Evolutionary conservation across 2,113 vertebrate species (phyloP).

Genomic region (Cathartes aura): DNA sequence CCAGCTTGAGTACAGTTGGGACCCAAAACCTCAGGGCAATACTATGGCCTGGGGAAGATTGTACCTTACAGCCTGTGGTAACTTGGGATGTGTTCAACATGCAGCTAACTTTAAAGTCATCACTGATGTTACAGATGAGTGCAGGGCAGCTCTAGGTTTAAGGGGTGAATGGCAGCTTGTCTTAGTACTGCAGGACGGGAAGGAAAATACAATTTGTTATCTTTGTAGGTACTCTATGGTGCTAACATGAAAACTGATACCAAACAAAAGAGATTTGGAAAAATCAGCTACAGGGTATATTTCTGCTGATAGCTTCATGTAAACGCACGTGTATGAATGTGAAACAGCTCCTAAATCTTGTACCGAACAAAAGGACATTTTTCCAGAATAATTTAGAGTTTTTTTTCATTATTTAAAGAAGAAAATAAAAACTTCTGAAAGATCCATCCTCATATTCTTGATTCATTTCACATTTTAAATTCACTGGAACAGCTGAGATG

Average conservation of each 20-base stretch:
- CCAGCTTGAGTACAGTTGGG: rapidly evolving
- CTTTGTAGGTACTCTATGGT: not conserved
- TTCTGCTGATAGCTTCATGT: not conserved
- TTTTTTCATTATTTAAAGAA: not conserved
- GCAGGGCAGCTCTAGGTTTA: not conserved
- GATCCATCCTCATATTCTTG: not conserved
- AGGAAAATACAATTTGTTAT: not conserved
- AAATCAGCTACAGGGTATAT: not conserved
- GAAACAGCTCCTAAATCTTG: not conserved
- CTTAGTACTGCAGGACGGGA: not conserved
- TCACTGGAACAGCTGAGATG: not conserved
- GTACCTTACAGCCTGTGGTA: not conserved
- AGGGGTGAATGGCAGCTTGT: not conserved
- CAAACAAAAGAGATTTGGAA: not conserved
- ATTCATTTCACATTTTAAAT: constrained; percentile 17
- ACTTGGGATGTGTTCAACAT: not conserved
- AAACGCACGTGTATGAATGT: not conserved
- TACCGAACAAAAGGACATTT: not conserved
- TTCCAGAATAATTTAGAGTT: not conserved
- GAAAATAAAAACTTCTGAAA: not conserved
- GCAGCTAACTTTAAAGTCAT: not conserved
- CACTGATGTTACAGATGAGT: not conserved
- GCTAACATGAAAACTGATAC: not conserved
- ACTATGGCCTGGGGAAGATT: not conserved
- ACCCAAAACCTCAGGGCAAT: not conserved